Percentiles rank a stretch among this genome's conserved stretches.
Conservation (phyloP, 2,888 invertebrate genomes). For the Lycocerus yunnanus region DNA sequence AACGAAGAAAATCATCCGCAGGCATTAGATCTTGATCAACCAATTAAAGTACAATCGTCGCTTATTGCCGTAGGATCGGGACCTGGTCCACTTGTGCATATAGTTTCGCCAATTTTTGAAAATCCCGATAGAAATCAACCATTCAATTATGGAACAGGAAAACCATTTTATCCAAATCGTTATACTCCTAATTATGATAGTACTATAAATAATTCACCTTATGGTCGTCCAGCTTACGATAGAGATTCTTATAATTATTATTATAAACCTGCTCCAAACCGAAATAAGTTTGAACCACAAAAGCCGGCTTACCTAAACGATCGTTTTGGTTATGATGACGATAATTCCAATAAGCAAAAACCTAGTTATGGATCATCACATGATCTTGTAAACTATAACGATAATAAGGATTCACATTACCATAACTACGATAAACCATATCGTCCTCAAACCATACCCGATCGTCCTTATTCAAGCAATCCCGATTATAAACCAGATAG, state of each 20-base stretch:
- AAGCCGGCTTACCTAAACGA: background rate
- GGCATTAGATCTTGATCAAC: background rate
- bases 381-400: background rate
- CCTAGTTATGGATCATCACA: background rate
- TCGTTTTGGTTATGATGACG: background rate
- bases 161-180: conserved; percentile 9
- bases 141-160: conserved; percentile 7
- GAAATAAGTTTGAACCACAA: background rate
- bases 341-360: background rate
- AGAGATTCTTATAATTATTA: background rate
- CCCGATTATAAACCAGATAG: background rate
- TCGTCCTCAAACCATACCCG: conserved; percentile 1
- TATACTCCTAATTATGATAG: background rate
- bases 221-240: background rate
- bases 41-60: conserved; percentile 16
- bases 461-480: background rate
- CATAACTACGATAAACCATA: conserved; percentile 3
- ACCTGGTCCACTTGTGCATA: background rate
- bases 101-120: background rate
- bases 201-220: background rate
- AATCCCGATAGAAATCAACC: background rate
- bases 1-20: background rate
- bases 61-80: conserved; percentile 12
- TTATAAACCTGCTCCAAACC: background rate
- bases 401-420: background rate